A percentile compares a stretch with the other conserved stretches of the same genome.
Evolutionary conservation across 2,113 vertebrate species (phyloP).

Genomic region (Asarcornis scutulata): DNA sequence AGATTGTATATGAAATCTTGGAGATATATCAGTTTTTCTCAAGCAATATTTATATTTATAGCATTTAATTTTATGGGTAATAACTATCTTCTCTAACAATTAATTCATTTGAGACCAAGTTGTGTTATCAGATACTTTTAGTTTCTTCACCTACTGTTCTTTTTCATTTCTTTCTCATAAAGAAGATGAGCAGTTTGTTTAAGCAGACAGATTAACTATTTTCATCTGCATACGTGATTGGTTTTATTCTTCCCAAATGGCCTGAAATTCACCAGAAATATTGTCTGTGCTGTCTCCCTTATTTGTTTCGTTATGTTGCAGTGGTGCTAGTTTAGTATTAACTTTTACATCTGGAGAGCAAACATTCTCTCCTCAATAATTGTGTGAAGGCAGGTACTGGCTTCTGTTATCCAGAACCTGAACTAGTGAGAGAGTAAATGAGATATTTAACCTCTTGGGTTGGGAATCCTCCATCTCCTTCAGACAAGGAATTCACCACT

Average conservation of each 20-base stretch:
- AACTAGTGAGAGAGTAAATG: neutral
- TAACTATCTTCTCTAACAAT: neutral
- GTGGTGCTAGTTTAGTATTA: neutral
- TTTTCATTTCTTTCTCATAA: neutral
- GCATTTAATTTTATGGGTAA: conserved; percentile 28
- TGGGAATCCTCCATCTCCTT: neutral
- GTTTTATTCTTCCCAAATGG: conserved; percentile 26
- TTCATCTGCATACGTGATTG: neutral
- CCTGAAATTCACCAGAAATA: neutral
- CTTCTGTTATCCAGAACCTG: neutral
- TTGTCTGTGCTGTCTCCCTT: neutral
- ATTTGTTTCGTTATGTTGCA: neutral
- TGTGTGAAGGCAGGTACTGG: neutral
- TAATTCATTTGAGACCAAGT: neutral
- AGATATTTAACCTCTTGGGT: neutral
- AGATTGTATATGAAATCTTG: neutral
- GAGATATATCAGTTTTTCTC: neutral
- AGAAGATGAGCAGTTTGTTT: neutral
- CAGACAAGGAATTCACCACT: neutral
- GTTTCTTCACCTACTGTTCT: conserved; percentile 7
- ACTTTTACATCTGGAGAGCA: neutral
- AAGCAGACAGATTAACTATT: neutral
- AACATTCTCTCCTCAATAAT: neutral
- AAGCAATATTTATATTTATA: neutral
- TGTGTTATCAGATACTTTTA: neutral